These are phyloP conservation scores for Bostrychus sinensis DNA, from an alignment of 2,113 vertebrate genomes.

Conservation along the genomic window DNA sequence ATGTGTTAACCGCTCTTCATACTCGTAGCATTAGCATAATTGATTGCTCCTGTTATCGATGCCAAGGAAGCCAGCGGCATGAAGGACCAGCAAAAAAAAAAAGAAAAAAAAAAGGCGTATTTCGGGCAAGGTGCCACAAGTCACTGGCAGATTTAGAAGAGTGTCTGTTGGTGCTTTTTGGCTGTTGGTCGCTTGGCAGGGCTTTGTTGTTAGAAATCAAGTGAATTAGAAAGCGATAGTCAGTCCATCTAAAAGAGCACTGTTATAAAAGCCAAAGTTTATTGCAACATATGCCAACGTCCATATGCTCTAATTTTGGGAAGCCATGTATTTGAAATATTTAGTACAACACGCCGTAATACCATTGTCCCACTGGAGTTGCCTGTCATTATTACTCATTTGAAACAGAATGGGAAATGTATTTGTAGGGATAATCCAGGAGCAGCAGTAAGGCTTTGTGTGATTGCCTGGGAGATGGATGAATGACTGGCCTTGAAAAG, in stretches of 20 bases:
- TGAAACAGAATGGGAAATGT: slow-evolving; percentile 55
- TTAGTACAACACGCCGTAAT: slow-evolving; percentile 38
- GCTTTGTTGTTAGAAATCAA: slow-evolving; percentile 71
- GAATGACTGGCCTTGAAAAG: slow-evolving; percentile 55
- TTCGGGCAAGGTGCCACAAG: slow-evolving; percentile 34
- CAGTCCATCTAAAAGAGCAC: slow-evolving; percentile 32
- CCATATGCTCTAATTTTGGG: not conserved
- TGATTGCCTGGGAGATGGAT: slow-evolving; percentile 55
- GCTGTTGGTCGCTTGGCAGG: slow-evolving; percentile 67
- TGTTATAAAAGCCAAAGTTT: slow-evolving; percentile 33
- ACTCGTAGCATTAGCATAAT: slow-evolving; percentile 71
- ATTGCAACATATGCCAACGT: slow-evolving; percentile 1
- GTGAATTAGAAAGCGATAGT: slow-evolving; percentile 68
- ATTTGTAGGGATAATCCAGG: slow-evolving; percentile 69
- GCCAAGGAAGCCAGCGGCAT: slow-evolving; percentile 66
- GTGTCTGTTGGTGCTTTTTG: slow-evolving; percentile 53
- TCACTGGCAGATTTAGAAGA: slow-evolving; percentile 49
- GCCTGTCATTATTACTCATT: slow-evolving; percentile 66
- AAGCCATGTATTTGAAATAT: slow-evolving; percentile 23
- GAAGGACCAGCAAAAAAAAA: slow-evolving; percentile 44
- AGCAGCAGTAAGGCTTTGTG: slow-evolving; percentile 53
- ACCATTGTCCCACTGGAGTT: slow-evolving; percentile 48
- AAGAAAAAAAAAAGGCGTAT: too few species aligned
- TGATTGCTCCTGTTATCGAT: slow-evolving; percentile 60
- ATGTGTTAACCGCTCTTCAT: slow-evolving; percentile 58